phyloP scores from a whole-genome alignment of 2,888 invertebrate species.

The Rhyacophila evoluta region DNA sequence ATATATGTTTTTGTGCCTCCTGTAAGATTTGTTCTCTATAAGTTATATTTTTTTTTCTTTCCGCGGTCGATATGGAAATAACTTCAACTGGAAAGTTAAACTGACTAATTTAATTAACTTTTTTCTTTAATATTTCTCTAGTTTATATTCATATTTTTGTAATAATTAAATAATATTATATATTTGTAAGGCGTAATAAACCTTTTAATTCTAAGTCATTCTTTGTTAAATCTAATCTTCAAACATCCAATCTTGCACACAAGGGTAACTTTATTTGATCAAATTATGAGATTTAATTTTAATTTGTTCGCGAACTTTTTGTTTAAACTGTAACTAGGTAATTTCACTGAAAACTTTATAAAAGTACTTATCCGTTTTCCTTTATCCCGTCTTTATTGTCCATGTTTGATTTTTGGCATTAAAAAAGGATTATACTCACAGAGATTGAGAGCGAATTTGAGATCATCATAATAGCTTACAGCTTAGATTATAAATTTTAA shows the following conservation, averaged over 20 bases:
- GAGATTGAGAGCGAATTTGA: not conserved
- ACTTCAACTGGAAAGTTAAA: too few species aligned
- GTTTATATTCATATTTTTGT: too few species aligned
- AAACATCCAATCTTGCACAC: not conserved
- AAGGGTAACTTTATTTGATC: not conserved
- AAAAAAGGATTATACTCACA: not conserved
- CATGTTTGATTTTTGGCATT: not conserved
- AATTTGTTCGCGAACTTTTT: not conserved
- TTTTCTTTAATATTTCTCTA: too few species aligned
- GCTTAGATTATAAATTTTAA: not conserved
- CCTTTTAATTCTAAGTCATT: too few species aligned
- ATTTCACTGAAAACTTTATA: not conserved
- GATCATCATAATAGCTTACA: not conserved
- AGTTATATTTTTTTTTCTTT: too few species aligned
- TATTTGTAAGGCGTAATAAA: too few species aligned
- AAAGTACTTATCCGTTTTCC: not conserved
- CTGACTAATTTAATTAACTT: too few species aligned
- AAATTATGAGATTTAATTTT: not conserved
- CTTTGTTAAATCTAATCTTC: too few species aligned
- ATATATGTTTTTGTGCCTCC: too few species aligned
- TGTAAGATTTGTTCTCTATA: too few species aligned
- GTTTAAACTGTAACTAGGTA: not conserved
- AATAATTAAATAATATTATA: too few species aligned
- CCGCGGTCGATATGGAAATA: too few species aligned
- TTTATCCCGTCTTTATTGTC: not conserved